Percentiles rank a stretch among this genome's conserved stretches.
These are phyloP conservation scores for Mythimna lalbum DNA, from an alignment of 2,888 invertebrate genomes.

Conservation along the genomic window DNA sequence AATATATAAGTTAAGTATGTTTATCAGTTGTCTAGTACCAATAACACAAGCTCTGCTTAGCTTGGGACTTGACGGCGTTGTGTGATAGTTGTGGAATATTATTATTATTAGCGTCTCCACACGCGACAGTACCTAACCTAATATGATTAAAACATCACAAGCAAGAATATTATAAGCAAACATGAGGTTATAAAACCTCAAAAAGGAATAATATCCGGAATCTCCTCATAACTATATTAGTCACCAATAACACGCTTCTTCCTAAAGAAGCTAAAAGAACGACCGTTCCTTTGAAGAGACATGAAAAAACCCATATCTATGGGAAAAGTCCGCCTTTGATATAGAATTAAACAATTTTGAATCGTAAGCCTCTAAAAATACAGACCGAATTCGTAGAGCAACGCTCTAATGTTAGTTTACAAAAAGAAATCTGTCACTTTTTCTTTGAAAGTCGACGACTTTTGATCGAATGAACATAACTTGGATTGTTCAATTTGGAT, in stretches of 20 bases:
- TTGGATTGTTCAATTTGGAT: conserved; percentile 54
- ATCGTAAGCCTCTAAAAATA: background rate
- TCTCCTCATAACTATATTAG: conserved; percentile 58
- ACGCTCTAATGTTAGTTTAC: conserved; percentile 36
- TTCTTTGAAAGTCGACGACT: conserved; percentile 68
- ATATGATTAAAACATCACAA: conserved; percentile 22
- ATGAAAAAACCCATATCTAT: conserved; percentile 56
- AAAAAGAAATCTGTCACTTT: conserved; percentile 59
- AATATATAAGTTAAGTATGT: no score
- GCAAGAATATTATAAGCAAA: conserved; percentile 17
- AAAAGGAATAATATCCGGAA: conserved; percentile 49
- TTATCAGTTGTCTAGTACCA: no score
- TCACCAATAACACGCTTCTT: conserved; percentile 59
- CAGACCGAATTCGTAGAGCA: conserved; percentile 7
- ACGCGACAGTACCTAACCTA: conserved; percentile 3
- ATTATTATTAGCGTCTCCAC: no score
- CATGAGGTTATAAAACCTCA: conserved; percentile 28
- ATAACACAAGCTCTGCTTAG: no score
- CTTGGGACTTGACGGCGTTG: no score
- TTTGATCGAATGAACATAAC: conserved; percentile 49
- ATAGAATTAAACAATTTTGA: conserved; percentile 15
- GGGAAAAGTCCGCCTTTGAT: conserved; percentile 53
- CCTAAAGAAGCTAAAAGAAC: conserved; percentile 42
- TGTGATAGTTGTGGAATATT: no score
- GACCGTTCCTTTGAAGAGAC: conserved; percentile 50